phyloP scores from a whole-genome alignment of 2,888 invertebrate genomes.

The Scrobipalpa costella region DNA sequence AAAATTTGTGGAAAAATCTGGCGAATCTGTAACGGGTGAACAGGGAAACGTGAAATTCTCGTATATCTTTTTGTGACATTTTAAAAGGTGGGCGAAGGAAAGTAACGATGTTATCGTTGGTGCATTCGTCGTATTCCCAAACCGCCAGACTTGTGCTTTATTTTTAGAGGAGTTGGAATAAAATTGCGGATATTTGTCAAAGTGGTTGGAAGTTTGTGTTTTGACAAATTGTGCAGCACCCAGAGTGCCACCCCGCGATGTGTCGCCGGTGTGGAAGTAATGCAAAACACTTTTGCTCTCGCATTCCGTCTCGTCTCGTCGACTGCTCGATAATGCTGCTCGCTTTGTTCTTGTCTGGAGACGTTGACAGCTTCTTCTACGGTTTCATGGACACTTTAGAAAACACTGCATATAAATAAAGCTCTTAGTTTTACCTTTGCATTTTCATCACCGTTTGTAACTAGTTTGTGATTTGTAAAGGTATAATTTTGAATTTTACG shows the following conservation, averaged over 20 bases:
- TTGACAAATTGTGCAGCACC: slow-evolving; percentile 46
- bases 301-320: slow-evolving; percentile 51
- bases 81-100: slow-evolving; percentile 24
- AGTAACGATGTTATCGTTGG: slow-evolving; percentile 23
- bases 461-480: too few species aligned
- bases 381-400: neutral
- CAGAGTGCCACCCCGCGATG: slow-evolving; percentile 34
- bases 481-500: too few species aligned
- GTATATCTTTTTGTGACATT: slow-evolving; percentile 25
- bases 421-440: neutral
- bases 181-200: slow-evolving; percentile 26
- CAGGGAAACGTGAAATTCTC: slow-evolving; percentile 21
- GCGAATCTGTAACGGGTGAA: slow-evolving; percentile 49
- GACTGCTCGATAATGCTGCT: slow-evolving; percentile 51
- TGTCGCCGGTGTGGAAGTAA: slow-evolving; percentile 40
- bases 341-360: slow-evolving; percentile 44
- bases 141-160: slow-evolving; percentile 16
- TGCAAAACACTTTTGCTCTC: slow-evolving; percentile 44
- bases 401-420: neutral
- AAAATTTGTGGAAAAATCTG: slow-evolving; percentile 53
- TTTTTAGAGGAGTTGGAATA: slow-evolving; percentile 13
- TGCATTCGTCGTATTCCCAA: slow-evolving; percentile 20
- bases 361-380: slow-evolving; percentile 16
- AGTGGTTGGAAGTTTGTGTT: slow-evolving; percentile 35
- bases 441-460: too few species aligned